Evolutionary conservation across 2,888 invertebrate species (phyloP), one percentile per base, ranked within the genome.

Genomic region (Xestia rhomboidea): DNA sequence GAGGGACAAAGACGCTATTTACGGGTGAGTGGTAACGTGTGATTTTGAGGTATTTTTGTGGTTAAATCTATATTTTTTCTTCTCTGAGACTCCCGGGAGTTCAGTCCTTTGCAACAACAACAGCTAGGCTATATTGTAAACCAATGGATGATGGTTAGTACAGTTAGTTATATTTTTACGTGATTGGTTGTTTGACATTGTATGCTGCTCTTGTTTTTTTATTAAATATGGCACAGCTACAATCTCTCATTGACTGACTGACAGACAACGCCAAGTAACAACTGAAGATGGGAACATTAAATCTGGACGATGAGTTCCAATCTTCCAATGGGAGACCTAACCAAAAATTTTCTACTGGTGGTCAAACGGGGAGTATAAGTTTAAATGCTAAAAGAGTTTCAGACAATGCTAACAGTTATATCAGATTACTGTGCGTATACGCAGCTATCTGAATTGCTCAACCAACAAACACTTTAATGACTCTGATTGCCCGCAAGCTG

Each of bases 1-100:
- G 97, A 97, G 99, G 95, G 99, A 99, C 97, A 99, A 99, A 97
- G 99, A 99, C 97, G 99, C 99, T 94, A 99, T 99, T 96, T 99
- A 99, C 97, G 99, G 99, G 99, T 99, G 97, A 98, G 99, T 93
- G 96, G 96, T 96, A 96, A 95, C 82, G 95, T 84, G 83, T 84
- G 83, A 54, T 81, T 83, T 95, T 92, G 91, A 81, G 81, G 77
- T 76, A 76, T 67, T 83, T 68, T 75, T 77, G 68, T 68, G 69
- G 41, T 70, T 82, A 67, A 78, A 57, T 34, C 8, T 66, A 51
- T 5, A 8, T 46, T 68, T 68, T 27, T 11, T 49, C 7, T 8
- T 24, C 62, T 62, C 8, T 21, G 30, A 24, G 49, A n/a, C n/a
- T 7, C 11, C 13, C 3, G 27, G 21, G 46, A 64, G n/a, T 27